Percentiles rank a stretch among this genome's conserved stretches.
Evolutionary conservation across 2,797 vertebrate species (phyloP).

Genomic region (Phrynocephalus vlangalii): DNA sequence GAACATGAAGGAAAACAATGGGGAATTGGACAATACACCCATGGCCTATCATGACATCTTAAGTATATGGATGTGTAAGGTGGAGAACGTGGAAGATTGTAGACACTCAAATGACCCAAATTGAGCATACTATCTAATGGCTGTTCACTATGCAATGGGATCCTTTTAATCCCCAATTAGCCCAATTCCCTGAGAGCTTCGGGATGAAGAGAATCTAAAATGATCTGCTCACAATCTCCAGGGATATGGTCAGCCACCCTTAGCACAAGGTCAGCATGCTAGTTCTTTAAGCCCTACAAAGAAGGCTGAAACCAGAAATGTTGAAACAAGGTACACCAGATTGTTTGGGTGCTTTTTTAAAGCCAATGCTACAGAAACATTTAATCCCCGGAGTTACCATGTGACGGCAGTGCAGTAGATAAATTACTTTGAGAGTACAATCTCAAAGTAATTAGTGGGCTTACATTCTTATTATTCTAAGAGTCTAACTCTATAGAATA

Average conservation of each 20-base stretch:
- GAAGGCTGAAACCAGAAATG: background rate
- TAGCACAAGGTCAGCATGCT: conserved; percentile 6
- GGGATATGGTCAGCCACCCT: background rate
- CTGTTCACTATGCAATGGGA: conserved; percentile 29
- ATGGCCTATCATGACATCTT: background rate
- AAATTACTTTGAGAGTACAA: background rate
- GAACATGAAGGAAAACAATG: conserved; percentile 29
- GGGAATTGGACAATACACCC: background rate
- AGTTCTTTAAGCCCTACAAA: conserved; percentile 6
- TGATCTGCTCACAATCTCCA: conserved; percentile 31
- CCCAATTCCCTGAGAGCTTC: conserved; percentile 40
- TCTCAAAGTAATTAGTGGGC: too few relatives aligned
- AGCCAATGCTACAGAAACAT: background rate
- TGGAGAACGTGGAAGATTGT: background rate
- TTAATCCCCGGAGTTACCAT: background rate
- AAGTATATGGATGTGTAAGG: background rate
- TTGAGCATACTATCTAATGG: conserved; percentile 13
- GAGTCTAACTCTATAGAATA: too few relatives aligned
- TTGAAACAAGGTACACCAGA: background rate
- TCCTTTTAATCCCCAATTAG: conserved; percentile 45
- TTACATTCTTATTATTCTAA: too few relatives aligned
- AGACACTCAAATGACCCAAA: conserved; percentile 34
- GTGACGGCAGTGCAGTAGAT: too few relatives aligned
- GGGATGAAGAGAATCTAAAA: conserved; percentile 45
- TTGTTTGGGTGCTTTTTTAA: background rate